A percentile compares a stretch with the other conserved stretches of the same genome.
Conservation (phyloP, 2,888 invertebrate species). For the Melitaea athalia region DNA sequence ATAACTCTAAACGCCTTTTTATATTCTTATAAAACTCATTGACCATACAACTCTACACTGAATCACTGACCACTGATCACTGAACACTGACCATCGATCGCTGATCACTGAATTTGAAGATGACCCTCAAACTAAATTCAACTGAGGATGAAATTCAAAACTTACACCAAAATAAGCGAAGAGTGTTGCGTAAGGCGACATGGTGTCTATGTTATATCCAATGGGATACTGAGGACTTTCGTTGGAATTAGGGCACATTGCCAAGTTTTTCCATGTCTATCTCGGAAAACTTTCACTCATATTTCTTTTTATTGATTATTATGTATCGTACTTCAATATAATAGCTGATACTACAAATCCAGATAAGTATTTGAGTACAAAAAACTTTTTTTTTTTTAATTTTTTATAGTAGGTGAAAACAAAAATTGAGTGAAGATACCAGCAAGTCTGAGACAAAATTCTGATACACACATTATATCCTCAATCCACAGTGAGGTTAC, state of each 20-base stretch:
- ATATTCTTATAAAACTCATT: too few relatives aligned
- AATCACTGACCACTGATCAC: not conserved
- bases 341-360: too few relatives aligned
- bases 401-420: too few relatives aligned
- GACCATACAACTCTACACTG: not conserved
- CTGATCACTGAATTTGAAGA: not conserved
- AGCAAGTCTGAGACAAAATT: too few relatives aligned
- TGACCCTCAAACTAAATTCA: not conserved
- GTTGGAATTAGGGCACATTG: slow-evolving; percentile 55
- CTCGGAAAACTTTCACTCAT: slow-evolving; percentile 25
- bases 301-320: slow-evolving; percentile 34
- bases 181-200: slow-evolving; percentile 55
- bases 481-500: too few relatives aligned
- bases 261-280: slow-evolving; percentile 49
- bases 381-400: too few relatives aligned
- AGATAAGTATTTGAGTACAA: too few relatives aligned
- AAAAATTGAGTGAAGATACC: too few relatives aligned
- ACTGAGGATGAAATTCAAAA: not conserved
- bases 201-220: slow-evolving; percentile 56
- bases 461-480: too few relatives aligned
- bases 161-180: slow-evolving; percentile 68
- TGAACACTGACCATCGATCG: not conserved
- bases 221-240: slow-evolving; percentile 56
- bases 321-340: not conserved
- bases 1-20: too few relatives aligned